Base-by-base conservation (phyloP, 1,140 invertebrate species). In the Drosophila busckii region DNA sequence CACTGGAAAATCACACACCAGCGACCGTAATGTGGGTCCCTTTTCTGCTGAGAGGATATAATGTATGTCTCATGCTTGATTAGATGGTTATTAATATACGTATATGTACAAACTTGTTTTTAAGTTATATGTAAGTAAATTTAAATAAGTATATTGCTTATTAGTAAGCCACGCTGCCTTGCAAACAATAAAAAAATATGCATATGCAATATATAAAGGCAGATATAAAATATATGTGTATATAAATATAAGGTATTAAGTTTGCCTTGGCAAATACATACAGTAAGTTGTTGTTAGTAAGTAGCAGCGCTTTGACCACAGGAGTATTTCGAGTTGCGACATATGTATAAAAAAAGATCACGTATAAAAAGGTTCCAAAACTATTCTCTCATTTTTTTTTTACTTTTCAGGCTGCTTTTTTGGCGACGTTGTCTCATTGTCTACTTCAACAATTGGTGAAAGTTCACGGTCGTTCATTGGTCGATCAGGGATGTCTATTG, bases 301-400 rank as follows among this genome's bases (percentile, higher is more conserved):
- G 17, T 22, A 37, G 23, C 56, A 60, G 49, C 56, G 32, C 32
- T 60, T 60, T 60, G 56, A 60, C 56, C 56, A 55, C 58, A 55
- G 52, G 58, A 61, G 58, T 61, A 61, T 61, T 61, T 55, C 35
- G 28, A 48, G 35, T 48, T 61, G 41, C 16, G 32, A 54, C 25
- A 60, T 32, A 41, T 32, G 23, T 20, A 29, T 28, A 37, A 32
- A 12, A 35, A 44, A 37, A 31, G 10, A 38, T 13, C 29, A 13
- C 9, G 12, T 55, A 29, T 31, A 56, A 49, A 40, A 40, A 41
- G 12, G n/a, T n/a, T n/a, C n/a, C n/a, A n/a, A n/a, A n/a, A n/a
- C n/a, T n/a, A n/a, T n/a, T n/a, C n/a, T 26, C 13, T 26, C 4
- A 41, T 16, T 6, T 7, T 6, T 8, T 6, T 5, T 31, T 54